Conservation (phyloP, 2,113 vertebrate genomes). For the Datnioides undecimradiatus region DNA sequence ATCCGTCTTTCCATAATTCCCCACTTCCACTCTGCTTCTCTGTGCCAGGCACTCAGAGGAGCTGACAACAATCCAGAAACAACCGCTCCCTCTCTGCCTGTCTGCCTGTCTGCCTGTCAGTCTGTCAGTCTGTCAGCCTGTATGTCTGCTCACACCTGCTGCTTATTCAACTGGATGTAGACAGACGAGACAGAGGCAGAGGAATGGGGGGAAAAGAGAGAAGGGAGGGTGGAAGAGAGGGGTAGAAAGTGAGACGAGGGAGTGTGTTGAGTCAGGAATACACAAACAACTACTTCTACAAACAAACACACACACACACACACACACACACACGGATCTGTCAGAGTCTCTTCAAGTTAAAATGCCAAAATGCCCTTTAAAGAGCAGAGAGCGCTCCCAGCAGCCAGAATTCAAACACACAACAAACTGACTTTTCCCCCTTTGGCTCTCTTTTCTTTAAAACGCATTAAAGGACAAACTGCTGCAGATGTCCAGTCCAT, state of each 20-base stretch:
- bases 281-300: slow-evolving; percentile 2
- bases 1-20: slow-evolving; percentile 26
- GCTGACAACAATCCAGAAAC: not conserved
- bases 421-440: not conserved
- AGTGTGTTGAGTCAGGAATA: not conserved
- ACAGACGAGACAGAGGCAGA: not conserved
- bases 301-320: not conserved
- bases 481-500: slow-evolving; percentile 20
- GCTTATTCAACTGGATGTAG: slow-evolving; percentile 5
- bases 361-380: slow-evolving; percentile 61
- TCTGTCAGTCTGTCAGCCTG: not conserved
- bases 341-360: slow-evolving; percentile 32
- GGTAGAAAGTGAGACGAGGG: not conserved
- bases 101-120: not conserved
- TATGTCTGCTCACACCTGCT: slow-evolving; percentile 7
- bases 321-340: not conserved
- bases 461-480: slow-evolving; percentile 42
- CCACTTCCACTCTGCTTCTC: slow-evolving; percentile 19
- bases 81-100: not conserved
- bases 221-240: not conserved
- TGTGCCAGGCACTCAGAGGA: slow-evolving; percentile 32
- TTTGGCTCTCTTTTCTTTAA: not conserved
- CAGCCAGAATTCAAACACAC: slow-evolving; percentile 17
- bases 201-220: not conserved
- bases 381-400: slow-evolving; percentile 33